These are phyloP conservation scores for Recurvirostra avosetta DNA, from an alignment of 2,113 vertebrate species.

Conservation along the genomic window DNA sequence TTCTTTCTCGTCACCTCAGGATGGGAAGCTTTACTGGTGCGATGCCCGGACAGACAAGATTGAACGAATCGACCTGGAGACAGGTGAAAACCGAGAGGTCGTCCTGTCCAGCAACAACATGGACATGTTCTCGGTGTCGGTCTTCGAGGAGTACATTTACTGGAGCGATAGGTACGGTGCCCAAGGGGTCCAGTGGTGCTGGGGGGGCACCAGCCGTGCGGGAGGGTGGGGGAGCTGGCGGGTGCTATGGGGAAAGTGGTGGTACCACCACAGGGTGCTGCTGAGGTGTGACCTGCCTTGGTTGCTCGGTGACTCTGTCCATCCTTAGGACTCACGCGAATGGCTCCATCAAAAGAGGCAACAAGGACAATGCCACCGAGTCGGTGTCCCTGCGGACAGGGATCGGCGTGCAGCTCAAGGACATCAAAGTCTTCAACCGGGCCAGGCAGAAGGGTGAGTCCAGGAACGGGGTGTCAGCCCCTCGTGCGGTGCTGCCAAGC, in stretches of 20 bases:
- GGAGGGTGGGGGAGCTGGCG: not conserved
- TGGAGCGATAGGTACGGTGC: slow-evolving; percentile 89
- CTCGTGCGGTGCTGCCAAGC: rapidly evolving
- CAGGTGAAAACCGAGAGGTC: slow-evolving; percentile 88
- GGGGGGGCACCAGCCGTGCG: rapidly evolving
- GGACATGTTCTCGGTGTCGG: slow-evolving; percentile 98
- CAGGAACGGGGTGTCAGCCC: not conserved
- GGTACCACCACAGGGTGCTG: rapidly evolving
- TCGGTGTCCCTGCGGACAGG: slow-evolving; percentile 90
- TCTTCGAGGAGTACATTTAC: slow-evolving; percentile 95
- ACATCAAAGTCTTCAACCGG: slow-evolving; percentile 97
- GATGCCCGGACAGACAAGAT: slow-evolving; percentile 96
- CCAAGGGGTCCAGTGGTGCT: rapidly evolving
- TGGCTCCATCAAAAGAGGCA: slow-evolving; percentile 95
- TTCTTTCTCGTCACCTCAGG: slow-evolving; percentile 62
- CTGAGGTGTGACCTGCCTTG: rapidly evolving
- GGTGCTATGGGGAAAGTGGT: not conserved
- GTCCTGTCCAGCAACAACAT: slow-evolving; percentile 95
- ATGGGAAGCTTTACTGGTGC: slow-evolving; percentile 92
- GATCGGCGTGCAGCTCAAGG: slow-evolving; percentile 95
- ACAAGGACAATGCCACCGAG: slow-evolving; percentile 93
- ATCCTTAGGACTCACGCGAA: slow-evolving; percentile 89
- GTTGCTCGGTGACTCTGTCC: not conserved
- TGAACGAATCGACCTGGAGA: slow-evolving; percentile 92
- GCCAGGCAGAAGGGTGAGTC: slow-evolving; percentile 87